Percentiles rank a stretch among this genome's conserved stretches.
Evolutionary conservation across 1,140 invertebrate species (phyloP).

Genomic region (Acromyrmex charruanus): DNA sequence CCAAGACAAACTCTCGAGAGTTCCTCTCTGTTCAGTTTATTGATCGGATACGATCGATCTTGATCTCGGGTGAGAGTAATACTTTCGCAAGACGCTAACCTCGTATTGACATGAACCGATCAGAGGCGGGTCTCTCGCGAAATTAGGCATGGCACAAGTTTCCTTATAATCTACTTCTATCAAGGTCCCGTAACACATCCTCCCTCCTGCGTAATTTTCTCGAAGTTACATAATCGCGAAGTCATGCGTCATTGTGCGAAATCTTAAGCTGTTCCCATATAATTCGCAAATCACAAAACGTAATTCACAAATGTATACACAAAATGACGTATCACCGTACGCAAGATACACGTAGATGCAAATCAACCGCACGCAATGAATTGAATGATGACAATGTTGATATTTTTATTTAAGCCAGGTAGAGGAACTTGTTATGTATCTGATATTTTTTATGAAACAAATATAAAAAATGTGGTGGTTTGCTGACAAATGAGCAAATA

Average conservation of each 20-base stretch:
- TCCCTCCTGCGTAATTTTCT: slow-evolving; percentile 60
- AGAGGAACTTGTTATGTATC: no score
- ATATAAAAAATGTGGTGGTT: no score
- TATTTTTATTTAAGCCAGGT: no score
- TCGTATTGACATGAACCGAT: slow-evolving; percentile 20
- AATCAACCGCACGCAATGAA: no score
- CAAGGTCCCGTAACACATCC: slow-evolving; percentile 52
- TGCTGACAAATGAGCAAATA: no score
- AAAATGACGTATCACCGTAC: no score
- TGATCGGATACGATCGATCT: slow-evolving; percentile 25
- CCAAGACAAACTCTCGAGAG: slow-evolving; percentile 11
- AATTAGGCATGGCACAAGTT: slow-evolving; percentile 65
- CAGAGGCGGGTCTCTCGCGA: slow-evolving; percentile 15
- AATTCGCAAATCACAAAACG: no score
- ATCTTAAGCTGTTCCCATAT: background rate
- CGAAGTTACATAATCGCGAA: slow-evolving; percentile 58
- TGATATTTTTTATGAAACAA: no score
- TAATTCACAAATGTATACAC: no score
- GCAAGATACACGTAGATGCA: no score
- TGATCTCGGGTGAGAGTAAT: slow-evolving; percentile 48
- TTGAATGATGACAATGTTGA: no score
- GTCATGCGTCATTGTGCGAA: background rate
- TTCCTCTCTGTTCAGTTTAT: background rate
- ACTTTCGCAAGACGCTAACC: slow-evolving; percentile 71
- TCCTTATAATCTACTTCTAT: slow-evolving; percentile 63